Conservation (phyloP, 2,113 vertebrate genomes). For the Serilophus lunatus region DNA sequence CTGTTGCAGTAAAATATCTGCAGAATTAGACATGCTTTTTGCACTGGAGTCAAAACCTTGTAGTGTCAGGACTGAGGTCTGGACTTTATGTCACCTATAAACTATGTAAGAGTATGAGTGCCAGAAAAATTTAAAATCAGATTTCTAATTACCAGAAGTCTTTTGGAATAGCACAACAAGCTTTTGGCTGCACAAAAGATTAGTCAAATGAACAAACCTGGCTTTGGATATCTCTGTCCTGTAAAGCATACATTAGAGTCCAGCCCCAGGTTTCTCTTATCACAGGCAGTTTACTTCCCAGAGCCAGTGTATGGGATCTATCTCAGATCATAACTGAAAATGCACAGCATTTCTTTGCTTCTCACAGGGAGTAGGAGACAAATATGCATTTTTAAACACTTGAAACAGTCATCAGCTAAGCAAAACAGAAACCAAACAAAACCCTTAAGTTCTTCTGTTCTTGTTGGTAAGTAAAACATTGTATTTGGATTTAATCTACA, state of each 20-base stretch:
- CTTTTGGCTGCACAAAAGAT: background rate
- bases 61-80: background rate
- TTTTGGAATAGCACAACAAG: background rate
- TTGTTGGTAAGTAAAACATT: background rate
- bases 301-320: background rate
- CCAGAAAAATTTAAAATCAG: background rate
- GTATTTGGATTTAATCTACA: background rate
- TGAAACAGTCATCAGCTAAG: background rate
- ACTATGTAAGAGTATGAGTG: fast-evolving
- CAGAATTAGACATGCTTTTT: background rate
- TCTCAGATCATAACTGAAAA: background rate
- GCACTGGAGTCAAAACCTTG: background rate
- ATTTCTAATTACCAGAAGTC: background rate
- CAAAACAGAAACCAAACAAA: background rate
- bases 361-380: background rate
- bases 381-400: background rate
- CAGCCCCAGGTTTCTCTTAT: background rate
- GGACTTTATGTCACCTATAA: background rate
- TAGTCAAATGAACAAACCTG: background rate
- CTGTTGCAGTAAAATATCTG: background rate
- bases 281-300: background rate
- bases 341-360: background rate
- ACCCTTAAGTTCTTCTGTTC: background rate
- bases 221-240: background rate
- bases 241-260: background rate